A percentile compares a stretch with the other conserved stretches of the same genome.
Conservation (phyloP, 2,113 vertebrate species). For the Candoia aspera region DNA sequence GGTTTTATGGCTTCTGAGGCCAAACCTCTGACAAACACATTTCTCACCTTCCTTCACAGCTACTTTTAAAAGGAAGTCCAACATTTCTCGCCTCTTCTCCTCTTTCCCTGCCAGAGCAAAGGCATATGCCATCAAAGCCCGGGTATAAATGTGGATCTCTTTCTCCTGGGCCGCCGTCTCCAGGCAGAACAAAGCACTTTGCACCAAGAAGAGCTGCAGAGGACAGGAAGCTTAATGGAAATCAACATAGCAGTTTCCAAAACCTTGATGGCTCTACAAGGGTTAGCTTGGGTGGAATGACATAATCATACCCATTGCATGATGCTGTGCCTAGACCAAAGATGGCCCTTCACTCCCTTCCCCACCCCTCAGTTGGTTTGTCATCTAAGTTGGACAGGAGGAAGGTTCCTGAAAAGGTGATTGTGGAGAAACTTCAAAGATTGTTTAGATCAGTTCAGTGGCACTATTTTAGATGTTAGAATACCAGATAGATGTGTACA, state of each 20-base stretch:
- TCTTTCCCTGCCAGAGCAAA: conserved; percentile 67
- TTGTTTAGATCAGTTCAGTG: too few species aligned
- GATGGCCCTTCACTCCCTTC: background rate
- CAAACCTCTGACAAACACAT: too few species aligned
- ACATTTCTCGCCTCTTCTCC: conserved; percentile 34
- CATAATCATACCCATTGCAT: background rate
- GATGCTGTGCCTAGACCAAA: background rate
- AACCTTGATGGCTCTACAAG: too few species aligned
- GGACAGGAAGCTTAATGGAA: background rate
- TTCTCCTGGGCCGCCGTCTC: conserved; percentile 7
- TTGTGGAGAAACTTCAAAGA: background rate
- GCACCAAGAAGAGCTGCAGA: conserved; percentile 56
- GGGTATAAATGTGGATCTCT: conserved; percentile 56
- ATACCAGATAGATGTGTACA: too few species aligned
- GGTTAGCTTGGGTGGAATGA: background rate
- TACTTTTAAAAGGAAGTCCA: conserved; percentile 56
- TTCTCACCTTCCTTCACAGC: conserved; percentile 65
- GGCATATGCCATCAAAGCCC: conserved; percentile 68
- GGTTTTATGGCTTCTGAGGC: too few species aligned
- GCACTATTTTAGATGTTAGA: too few species aligned
- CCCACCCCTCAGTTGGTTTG: background rate
- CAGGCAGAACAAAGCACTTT: conserved; percentile 65
- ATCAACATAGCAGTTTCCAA: background rate
- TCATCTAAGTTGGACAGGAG: background rate
- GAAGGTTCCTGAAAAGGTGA: background rate